Base-by-base conservation (phyloP, 2,888 invertebrate genomes). In the Eudasyphora cyanicolor region DNA sequence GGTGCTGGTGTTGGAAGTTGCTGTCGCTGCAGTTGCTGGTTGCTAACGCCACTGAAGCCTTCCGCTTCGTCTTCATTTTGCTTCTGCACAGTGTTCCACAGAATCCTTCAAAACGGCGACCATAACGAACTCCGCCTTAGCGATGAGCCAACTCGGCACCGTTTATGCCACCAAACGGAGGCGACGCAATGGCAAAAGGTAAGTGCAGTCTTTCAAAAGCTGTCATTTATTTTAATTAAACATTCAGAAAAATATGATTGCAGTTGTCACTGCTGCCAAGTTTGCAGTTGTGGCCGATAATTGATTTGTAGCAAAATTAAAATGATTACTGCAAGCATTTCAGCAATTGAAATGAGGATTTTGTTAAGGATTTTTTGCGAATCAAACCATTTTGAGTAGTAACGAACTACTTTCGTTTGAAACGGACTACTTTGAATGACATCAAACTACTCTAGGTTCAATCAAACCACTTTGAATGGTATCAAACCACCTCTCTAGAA, bases 151-250 rank as follows among this genome's bases (percentile, higher is more conserved):
- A 92, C 95, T 98, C 90, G 97, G 98, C 88, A 98, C 98, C 89
- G 98, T 98, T 90, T 98, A 98, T 93, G 98, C 98, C 89, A 98
- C 98, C 89, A 98, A 98, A 93, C 93, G 98, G 91, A 94, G 98
- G 91, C 94, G 98, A 90, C 94, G 98, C 92, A 98, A 98, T 93
- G 98, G 98, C 87, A 98, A 98, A 94, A 98, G 98, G 98, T 98
- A 92, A 93, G 95, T 57, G 49, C n/a, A n/a, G n/a, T n/a, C n/a
- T n/a, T n/a, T n/a, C n/a, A n/a, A n/a, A n/a, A n/a, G n/a, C n/a
- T n/a, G n/a, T n/a, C n/a, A n/a, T n/a, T n/a, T n/a, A n/a, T n/a
- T n/a, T n/a, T n/a, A n/a, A n/a, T n/a, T n/a, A n/a, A n/a, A n/a
- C n/a, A n/a, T n/a, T n/a, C n/a, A n/a, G n/a, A n/a, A n/a, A n/a